A percentile compares a stretch with the other conserved stretches of the same genome.
These are phyloP conservation scores for Tanypteryx hageni DNA, from an alignment of 2,888 invertebrate species.

Conservation along the genomic window DNA sequence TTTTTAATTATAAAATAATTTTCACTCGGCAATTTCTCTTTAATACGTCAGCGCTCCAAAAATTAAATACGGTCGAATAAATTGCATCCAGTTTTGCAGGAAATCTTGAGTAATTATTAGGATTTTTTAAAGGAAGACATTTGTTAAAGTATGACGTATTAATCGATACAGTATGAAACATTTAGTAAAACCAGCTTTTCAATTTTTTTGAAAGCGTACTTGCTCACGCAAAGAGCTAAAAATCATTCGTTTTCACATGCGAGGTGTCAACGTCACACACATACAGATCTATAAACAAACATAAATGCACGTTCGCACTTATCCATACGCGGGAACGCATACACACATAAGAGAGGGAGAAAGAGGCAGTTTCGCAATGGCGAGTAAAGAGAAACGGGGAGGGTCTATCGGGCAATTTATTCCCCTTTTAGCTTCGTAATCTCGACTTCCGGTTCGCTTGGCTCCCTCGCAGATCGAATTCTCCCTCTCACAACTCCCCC, in stretches of 20 bases:
- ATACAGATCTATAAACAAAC: neutral
- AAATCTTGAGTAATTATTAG: too few species aligned
- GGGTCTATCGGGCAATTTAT: constrained; percentile 55
- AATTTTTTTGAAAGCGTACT: too few species aligned
- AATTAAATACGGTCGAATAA: too few species aligned
- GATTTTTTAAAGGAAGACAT: too few species aligned
- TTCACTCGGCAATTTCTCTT: too few species aligned
- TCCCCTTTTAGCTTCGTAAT: constrained; percentile 63
- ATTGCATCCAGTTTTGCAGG: too few species aligned
- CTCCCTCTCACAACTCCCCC: neutral
- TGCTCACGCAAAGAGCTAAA: too few species aligned
- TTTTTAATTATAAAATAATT: too few species aligned
- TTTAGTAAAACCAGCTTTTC: too few species aligned
- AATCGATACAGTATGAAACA: too few species aligned
- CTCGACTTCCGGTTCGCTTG: constrained; percentile 64
- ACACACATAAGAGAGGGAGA: neutral
- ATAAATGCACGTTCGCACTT: neutral
- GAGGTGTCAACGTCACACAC: neutral
- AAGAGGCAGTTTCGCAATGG: constrained; percentile 16
- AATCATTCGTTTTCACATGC: neutral
- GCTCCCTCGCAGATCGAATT: constrained; percentile 54
- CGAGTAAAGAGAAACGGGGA: neutral
- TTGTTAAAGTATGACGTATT: too few species aligned
- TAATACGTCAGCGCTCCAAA: too few species aligned
- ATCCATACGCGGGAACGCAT: neutral